Conservation (phyloP, 2,797 vertebrate genomes). For the Leptodactylus fallax region DNA sequence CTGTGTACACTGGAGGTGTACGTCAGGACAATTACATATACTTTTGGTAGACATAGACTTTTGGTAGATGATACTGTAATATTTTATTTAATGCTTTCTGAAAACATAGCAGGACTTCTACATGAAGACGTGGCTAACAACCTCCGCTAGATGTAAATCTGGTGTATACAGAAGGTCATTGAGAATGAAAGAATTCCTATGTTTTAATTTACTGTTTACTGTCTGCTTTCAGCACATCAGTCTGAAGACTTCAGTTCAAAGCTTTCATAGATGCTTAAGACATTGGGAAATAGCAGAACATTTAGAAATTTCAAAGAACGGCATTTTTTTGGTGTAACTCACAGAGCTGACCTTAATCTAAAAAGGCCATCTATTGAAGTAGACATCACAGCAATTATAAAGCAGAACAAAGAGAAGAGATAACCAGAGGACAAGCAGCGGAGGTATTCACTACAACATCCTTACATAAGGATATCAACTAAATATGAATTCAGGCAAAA, state of each 20-base stretch:
- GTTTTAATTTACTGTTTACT: conserved; percentile 39
- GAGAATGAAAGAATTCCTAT: conserved; percentile 40
- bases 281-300: background rate
- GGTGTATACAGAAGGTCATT: background rate
- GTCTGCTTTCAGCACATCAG: conserved; percentile 53
- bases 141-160: background rate
- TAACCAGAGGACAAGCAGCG: background rate
- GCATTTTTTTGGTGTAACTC: conserved; percentile 55
- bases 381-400: background rate
- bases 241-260: conserved; percentile 59
- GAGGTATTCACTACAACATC: background rate
- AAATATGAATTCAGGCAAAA: background rate
- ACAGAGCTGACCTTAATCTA: conserved; percentile 30
- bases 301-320: conserved; percentile 39
- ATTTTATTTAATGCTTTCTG: background rate
- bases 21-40: too few relatives aligned
- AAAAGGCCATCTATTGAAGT: conserved; percentile 37
- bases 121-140: background rate
- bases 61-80: background rate
- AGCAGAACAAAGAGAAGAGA: conserved; percentile 8
- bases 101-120: background rate
- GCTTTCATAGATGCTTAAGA: conserved; percentile 32
- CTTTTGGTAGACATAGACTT: too few relatives aligned
- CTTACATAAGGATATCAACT: background rate
- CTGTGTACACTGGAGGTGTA: too few relatives aligned